These are phyloP conservation scores for Lasioglossum malachurum DNA, from an alignment of 2,888 invertebrate species.

Conservation along the genomic window DNA sequence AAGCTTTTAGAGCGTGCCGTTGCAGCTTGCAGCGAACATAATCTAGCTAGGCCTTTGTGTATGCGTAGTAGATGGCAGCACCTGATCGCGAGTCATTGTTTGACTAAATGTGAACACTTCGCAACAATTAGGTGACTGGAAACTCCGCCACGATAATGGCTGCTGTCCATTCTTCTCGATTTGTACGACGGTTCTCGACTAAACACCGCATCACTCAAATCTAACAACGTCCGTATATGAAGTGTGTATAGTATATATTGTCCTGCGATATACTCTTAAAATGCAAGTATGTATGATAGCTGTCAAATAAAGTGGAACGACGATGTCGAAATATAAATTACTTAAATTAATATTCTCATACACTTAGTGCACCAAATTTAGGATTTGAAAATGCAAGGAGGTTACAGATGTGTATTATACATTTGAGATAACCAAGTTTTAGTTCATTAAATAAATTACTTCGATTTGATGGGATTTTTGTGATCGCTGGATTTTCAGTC, in stretches of 20 bases:
- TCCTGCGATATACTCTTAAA: neutral
- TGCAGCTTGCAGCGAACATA: neutral
- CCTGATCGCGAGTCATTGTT: conserved; percentile 1
- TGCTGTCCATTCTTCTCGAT: conserved; percentile 5
- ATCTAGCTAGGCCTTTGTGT: conserved; percentile 8
- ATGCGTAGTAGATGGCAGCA: neutral
- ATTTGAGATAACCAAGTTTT: neutral
- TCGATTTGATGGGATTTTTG: neutral
- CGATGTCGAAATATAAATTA: neutral
- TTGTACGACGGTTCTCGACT: neutral
- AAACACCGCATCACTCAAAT: conserved; percentile 12
- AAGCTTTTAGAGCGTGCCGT: neutral
- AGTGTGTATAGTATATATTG: neutral
- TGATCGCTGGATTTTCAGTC: neutral
- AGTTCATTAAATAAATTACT: neutral
- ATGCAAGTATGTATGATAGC: neutral
- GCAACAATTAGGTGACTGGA: conserved; percentile 9
- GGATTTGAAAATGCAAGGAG: neutral
- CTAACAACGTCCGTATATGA: neutral
- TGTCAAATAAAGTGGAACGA: neutral
- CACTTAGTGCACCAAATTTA: neutral
- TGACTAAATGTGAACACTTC: conserved; percentile 9
- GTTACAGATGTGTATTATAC: neutral
- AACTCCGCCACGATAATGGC: neutral
- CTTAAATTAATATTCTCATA: neutral